Conservation (phyloP, 2,113 vertebrate genomes). For the Mormyrus lacerda region DNA sequence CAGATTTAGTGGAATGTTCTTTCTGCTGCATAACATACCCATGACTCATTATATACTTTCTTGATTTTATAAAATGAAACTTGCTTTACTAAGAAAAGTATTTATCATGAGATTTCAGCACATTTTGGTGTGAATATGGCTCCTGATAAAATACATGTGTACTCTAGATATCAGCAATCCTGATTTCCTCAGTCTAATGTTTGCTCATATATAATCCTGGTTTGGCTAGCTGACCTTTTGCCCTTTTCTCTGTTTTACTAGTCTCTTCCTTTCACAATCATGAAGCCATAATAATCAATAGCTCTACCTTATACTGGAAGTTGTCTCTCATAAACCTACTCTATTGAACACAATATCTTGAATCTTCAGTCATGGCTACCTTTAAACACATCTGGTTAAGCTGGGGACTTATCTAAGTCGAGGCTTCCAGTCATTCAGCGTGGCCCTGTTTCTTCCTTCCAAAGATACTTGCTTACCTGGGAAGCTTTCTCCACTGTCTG, state of each 20-base stretch:
- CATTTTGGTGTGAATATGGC: background rate
- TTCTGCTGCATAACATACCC: background rate
- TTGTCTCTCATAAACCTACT: background rate
- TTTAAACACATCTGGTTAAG: background rate
- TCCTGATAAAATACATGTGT: background rate
- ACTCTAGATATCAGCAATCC: constrained; percentile 2
- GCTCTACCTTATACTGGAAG: background rate
- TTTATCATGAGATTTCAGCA: background rate
- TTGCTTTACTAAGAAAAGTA: background rate
- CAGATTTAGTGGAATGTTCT: background rate
- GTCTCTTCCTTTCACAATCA: background rate
- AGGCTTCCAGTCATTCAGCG: background rate
- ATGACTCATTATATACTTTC: background rate
- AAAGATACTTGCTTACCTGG: constrained; percentile 35
- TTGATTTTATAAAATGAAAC: background rate
- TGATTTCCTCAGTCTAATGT: background rate
- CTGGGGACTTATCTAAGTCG: background rate
- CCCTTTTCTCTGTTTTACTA: background rate
- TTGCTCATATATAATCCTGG: background rate
- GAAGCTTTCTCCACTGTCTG: constrained; percentile 42
- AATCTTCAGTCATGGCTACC: background rate
- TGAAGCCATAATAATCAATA: background rate
- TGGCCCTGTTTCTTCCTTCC: background rate
- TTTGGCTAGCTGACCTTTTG: background rate
- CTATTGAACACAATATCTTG: background rate